Evolutionary conservation across 2,888 invertebrate species (phyloP).

Genomic region (Heliconius hortense): DNA sequence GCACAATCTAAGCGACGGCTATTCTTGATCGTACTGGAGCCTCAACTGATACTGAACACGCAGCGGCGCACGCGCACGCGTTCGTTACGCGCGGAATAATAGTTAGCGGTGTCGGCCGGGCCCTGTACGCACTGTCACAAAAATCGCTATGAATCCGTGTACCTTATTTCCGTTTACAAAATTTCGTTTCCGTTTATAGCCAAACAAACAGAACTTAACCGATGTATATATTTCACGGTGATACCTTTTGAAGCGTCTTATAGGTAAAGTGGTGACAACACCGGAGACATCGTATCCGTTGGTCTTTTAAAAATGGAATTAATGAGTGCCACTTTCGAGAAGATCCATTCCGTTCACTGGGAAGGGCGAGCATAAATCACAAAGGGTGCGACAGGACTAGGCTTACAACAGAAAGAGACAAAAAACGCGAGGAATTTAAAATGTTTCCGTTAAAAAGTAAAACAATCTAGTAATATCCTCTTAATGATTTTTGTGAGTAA

Average conservation of each 20-base stretch:
- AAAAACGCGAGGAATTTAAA: constrained; percentile 56
- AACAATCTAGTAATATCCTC: constrained; percentile 8
- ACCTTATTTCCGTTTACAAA: constrained; percentile 68
- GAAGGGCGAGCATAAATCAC: constrained; percentile 70
- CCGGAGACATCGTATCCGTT: constrained; percentile 75
- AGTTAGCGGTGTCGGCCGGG: constrained; percentile 48
- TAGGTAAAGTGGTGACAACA: constrained; percentile 68
- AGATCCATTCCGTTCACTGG: constrained; percentile 60
- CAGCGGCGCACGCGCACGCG: constrained; percentile 73
- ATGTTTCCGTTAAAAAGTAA: constrained; percentile 51
- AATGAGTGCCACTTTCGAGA: constrained; percentile 68
- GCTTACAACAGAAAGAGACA: constrained; percentile 56
- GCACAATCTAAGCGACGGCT: constrained; percentile 59
- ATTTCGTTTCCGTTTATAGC: constrained; percentile 68
- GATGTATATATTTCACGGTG: constrained; percentile 53
- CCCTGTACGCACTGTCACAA: constrained; percentile 57
- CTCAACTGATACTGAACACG: constrained; percentile 78
- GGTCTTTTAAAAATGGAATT: constrained; percentile 70
- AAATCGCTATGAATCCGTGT: constrained; percentile 63
- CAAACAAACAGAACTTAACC: constrained; percentile 68
- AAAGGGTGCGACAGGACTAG: constrained; percentile 65
- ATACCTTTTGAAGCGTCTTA: constrained; percentile 56
- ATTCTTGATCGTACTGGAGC: constrained; percentile 73
- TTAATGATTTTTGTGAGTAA: background rate
- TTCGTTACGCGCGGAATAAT: constrained; percentile 70